Conservation (phyloP, 2,888 invertebrate species). For the Drymonia ruficornis region DNA sequence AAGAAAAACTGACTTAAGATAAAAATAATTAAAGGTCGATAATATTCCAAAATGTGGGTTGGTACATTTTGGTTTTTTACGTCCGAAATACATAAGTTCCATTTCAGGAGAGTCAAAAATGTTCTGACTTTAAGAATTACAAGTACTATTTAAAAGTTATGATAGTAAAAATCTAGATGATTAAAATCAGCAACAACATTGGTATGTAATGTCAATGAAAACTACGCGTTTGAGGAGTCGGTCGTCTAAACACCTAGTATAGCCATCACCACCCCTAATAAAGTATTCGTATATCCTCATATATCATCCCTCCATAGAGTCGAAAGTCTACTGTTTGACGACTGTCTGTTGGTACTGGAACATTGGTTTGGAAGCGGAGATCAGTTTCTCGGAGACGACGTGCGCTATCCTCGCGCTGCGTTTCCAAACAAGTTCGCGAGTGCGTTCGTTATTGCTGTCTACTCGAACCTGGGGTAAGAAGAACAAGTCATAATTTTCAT, state of each 20-base stretch:
- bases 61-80: no score
- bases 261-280: constrained; percentile 31
- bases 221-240: constrained; percentile 36
- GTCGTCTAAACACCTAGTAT: constrained; percentile 28
- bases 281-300: constrained; percentile 7
- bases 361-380: constrained; percentile 78
- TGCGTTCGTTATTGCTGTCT: constrained; percentile 94
- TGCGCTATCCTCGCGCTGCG: constrained; percentile 93
- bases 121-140: no score
- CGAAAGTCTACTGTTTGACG: constrained; percentile 46
- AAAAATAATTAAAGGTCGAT: not conserved
- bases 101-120: no score
- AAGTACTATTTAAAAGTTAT: no score
- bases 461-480: constrained; percentile 89
- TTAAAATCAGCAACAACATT: no score
- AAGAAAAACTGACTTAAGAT: not conserved
- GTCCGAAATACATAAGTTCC: no score
- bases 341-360: constrained; percentile 58
- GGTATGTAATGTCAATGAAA: constrained; percentile 1
- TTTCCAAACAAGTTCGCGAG: constrained; percentile 93
- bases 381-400: constrained; percentile 92
- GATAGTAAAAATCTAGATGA: no score
- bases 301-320: constrained; percentile 8
- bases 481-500: not conserved
- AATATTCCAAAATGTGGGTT: not conserved